Base-by-base conservation (phyloP, 2,113 vertebrate genomes). In the Chaetops frenatus region DNA sequence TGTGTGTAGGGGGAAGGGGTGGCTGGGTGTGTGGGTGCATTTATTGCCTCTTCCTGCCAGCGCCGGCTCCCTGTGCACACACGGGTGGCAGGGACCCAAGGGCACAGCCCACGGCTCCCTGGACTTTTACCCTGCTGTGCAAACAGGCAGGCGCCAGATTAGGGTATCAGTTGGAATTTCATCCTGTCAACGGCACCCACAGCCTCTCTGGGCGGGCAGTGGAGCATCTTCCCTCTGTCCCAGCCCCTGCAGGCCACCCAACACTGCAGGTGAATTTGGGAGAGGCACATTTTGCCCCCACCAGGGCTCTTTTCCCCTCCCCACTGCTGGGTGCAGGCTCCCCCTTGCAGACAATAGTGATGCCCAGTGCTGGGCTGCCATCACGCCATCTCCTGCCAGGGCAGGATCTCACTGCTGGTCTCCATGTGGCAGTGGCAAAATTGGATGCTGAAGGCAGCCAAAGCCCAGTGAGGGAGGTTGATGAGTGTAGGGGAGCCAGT, bases 101-200 rank as follows among this genome's bases (percentile, higher is more conserved):
- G 84, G 93, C 94, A 73, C 58, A 65, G 88, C 83, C 86, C 83
- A 44, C 21, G 0, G 92, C 87, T 92, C 10, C 20, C 65, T 72
- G 80, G 96, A 96, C 95, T 96, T 97, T 92, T 95, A 95, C 94
- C 96, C 96, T 86, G 38, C 53, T 94, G 92, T 93, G 96, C 95
- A 98, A 97, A 97, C 88, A 97, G 92, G 70, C 81, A 92, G 91
- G 92, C 92, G 33, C 88, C 95, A 91, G 94, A 94, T 93, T 93
- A 95, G 83, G 90, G 81, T 84, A 92, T 96, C 94, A 83, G 84
- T 87, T 88, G 95, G 76, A 94, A 94, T 96, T 96, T 94, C 88
- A 96, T 97, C 95, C 90, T 95, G 70, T 94, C 95, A 94, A 72
- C 50, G 86, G 90, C 81, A 80, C 81, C 84, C 51, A 1, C 73